Base-by-base conservation (phyloP, 2,888 invertebrate species). In the Sceliomorpha sp. region DNA sequence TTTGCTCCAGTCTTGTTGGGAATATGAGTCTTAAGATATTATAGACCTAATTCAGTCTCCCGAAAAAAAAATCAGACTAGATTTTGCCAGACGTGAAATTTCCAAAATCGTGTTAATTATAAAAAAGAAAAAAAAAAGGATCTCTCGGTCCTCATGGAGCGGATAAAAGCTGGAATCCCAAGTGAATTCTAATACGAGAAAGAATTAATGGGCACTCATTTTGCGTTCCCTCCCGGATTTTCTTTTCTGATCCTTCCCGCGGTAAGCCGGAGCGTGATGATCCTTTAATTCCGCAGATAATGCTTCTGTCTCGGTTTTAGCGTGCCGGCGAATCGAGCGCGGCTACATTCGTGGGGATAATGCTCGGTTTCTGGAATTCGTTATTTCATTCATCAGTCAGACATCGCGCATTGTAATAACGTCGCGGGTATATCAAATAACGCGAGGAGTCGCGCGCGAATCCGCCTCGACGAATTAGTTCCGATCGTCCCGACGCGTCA, bases 221-320 rank as follows among this genome's bases (percentile, higher is more conserved):
- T 42, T 42, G 34, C 47, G 56, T 58, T 47, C 48, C 48, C 42
- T 15, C 50, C 39, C 37, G 45, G 45, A 53, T 36, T 53, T 62
- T 53, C 62, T 62, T 51, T 62, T 50, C 24, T 47, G 58, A 58
- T 55, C 44, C 55, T 55, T 26, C 17, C 31, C 48, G 32, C 26
- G 58, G 44, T 50, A 60, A 60, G 44, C 50, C 42, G 9, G 58
- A 24, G 27, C 58, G 58, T 58, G 58, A 58, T 58, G 58, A 59
- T 59, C 59, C 59, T 59, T 50, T 59, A 60, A 60, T 60, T 51
- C 50, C 29, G 40, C 44, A 44, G 60, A 51, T 51, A 51, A 44
- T 60, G 37, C 31, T 17, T 36, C 60, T 51, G 40, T 27, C 44
- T 51, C 44, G 37, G 42, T 44, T 60, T 51, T 44, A 27, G 44